Percentiles rank a stretch among this genome's conserved stretches.
These are phyloP conservation scores for Bujurquina vittata DNA, from an alignment of 2,113 vertebrate species.

Conservation along the genomic window DNA sequence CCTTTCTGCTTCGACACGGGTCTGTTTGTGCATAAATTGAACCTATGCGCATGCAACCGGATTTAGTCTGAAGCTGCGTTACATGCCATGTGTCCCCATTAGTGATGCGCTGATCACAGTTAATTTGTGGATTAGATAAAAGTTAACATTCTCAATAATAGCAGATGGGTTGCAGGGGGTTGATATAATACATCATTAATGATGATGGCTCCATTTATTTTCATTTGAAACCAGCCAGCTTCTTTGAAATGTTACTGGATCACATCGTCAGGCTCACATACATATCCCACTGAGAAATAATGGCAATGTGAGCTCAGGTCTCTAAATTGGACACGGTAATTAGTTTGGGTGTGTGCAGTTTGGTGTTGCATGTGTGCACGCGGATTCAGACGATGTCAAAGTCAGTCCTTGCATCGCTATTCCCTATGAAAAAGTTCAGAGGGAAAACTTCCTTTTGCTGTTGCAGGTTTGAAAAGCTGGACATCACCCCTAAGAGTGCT, in stretches of 20 bases:
- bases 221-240: neutral
- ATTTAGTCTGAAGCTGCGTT: neutral
- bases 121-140: slow-evolving; percentile 8
- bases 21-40: neutral
- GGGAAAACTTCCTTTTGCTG: neutral
- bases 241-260: slow-evolving; percentile 6
- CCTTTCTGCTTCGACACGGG: neutral
- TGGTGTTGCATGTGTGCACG: neutral
- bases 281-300: slow-evolving; percentile 9
- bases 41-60: neutral
- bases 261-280: slow-evolving; percentile 5
- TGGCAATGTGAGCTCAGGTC: neutral
- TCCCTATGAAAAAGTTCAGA: neutral
- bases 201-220: slow-evolving; percentile 8
- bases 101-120: neutral
- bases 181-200: slow-evolving; percentile 7
- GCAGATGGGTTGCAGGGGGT: slow-evolving; percentile 7
- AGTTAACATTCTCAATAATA: neutral
- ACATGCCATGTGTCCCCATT: neutral
- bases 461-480: slow-evolving; percentile 93
- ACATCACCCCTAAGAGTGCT: slow-evolving; percentile 97
- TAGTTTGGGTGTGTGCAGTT: neutral
- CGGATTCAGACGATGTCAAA: neutral
- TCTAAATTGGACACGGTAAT: neutral
- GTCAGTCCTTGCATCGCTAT: neutral